Evolutionary conservation across 2,888 invertebrate genomes (phyloP), one percentile per base, ranked within the genome.

Genomic region (Balanococcus diminutus): DNA sequence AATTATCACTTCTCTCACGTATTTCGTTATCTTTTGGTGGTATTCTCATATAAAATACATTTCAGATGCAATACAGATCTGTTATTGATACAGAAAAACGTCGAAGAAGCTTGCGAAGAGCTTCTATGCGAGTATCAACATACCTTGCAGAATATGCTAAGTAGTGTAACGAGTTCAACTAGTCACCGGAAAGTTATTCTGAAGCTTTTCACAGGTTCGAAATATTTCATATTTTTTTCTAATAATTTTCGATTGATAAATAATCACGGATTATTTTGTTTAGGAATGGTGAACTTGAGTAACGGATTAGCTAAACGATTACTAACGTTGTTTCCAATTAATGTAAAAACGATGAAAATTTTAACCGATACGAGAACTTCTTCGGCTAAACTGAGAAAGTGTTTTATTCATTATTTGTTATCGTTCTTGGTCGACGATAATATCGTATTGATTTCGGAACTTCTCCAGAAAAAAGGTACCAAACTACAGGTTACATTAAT

Each of bases 221-320:
- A 19, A 19, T 61, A 6, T 22, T 61, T 25, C 22, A 6, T 4
- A 46, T 46, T 46, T 46, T 14, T 46, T 46, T n/a, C n/a, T n/a
- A n/a, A n/a, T n/a, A n/a, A n/a, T n/a, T n/a, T n/a, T n/a, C n/a
- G n/a, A n/a, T n/a, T n/a, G 19, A 19, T 0, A 19, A 83, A 19
- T 31, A 36, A 84, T 72, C 32, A 22, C 11, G 16, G 6, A 1
- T 31, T 39, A 25, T 84, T 39, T 2, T 56, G 51, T 32, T 67
- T n/a, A 84, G 84, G 67, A 25, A 84, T 84, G 84, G 75, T 84
- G 2, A 75, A 72, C 6, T 75, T 84, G 31, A 84, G 84, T 79
- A 16, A 22, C 19, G 67, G 42, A 75, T 75, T 84, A 31, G 84
- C 75, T 11, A 84, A 84, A 31, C 46, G 39, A 84, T 42, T 84